A percentile compares a stretch with the other conserved stretches of the same genome.
phyloP scores from a whole-genome alignment of 2,888 invertebrate species.

The Diarsia mendica region DNA sequence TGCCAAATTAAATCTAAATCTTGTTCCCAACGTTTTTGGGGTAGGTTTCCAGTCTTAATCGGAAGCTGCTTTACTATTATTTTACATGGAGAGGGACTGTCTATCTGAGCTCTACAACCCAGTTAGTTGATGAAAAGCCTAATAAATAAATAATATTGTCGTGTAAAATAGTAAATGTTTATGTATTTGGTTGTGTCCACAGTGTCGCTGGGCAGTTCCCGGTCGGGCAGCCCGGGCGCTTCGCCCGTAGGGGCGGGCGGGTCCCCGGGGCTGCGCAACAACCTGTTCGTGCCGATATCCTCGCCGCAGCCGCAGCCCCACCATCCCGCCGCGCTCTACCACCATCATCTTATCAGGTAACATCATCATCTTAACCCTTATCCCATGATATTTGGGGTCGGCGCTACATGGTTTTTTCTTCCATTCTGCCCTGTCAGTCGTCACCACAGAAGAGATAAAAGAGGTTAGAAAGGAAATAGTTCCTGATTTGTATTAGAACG shows the following conservation, averaged over 20 bases:
- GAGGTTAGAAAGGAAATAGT: too few species aligned
- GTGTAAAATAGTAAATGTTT: neutral
- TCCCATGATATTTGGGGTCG: too few species aligned
- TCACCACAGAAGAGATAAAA: too few species aligned
- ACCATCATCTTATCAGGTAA: slow-evolving; percentile 79
- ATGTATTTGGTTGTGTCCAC: slow-evolving; percentile 27
- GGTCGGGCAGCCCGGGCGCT: slow-evolving; percentile 97
- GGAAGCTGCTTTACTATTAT: neutral
- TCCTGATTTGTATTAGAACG: too few species aligned
- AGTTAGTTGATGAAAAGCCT: neutral
- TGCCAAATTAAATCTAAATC: neutral
- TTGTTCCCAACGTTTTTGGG: neutral
- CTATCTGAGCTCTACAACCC: neutral
- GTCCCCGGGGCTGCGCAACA: slow-evolving; percentile 95
- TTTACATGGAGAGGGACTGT: neutral
- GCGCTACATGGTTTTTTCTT: too few species aligned
- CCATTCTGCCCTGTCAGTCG: too few species aligned
- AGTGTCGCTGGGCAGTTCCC: slow-evolving; percentile 98
- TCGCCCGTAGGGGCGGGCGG: slow-evolving; percentile 96
- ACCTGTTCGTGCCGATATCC: slow-evolving; percentile 97
- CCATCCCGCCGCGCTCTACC: slow-evolving; percentile 72
- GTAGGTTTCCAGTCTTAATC: neutral
- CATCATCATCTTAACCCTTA: too few species aligned
- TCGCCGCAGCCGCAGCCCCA: slow-evolving; percentile 91
- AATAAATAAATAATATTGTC: neutral